Percentiles rank a stretch among this genome's conserved stretches.
phyloP scores from a whole-genome alignment of 2,888 invertebrate species.

The Timema cristinae region DNA sequence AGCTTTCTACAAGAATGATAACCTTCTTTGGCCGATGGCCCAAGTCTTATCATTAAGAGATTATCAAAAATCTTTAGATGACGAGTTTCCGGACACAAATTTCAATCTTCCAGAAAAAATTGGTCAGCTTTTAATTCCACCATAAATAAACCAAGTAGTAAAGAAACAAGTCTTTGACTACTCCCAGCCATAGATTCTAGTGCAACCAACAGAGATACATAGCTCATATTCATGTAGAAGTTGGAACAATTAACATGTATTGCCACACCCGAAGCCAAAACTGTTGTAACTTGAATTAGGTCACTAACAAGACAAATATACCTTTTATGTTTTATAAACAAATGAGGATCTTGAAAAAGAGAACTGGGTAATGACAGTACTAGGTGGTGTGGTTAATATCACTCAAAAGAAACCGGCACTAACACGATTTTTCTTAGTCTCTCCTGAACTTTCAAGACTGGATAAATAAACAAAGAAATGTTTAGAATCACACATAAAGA shows the following conservation, averaged over 20 bases:
- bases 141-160: not conserved
- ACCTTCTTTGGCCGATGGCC: not conserved
- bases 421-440: slow-evolving; percentile 2
- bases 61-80: not conserved
- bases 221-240: not conserved
- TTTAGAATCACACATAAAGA: no score
- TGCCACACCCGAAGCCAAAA: not conserved
- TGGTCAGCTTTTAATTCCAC: slow-evolving; percentile 4
- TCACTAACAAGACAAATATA: not conserved
- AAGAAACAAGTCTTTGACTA: not conserved
- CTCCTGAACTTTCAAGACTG: not conserved
- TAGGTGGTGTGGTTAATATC: not conserved
- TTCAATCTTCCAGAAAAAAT: not conserved
- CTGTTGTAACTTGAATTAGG: slow-evolving; percentile 1
- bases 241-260: not conserved
- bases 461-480: not conserved
- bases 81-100: not conserved
- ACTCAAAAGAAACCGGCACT: not conserved
- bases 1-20: not conserved
- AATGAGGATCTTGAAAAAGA: not conserved
- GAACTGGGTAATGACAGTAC: not conserved
- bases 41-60: not conserved
- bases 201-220: not conserved
- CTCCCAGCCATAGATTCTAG: not conserved
- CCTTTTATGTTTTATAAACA: not conserved